Conservation (phyloP, 2,888 invertebrate genomes). For the Toxonevra muliebris region DNA sequence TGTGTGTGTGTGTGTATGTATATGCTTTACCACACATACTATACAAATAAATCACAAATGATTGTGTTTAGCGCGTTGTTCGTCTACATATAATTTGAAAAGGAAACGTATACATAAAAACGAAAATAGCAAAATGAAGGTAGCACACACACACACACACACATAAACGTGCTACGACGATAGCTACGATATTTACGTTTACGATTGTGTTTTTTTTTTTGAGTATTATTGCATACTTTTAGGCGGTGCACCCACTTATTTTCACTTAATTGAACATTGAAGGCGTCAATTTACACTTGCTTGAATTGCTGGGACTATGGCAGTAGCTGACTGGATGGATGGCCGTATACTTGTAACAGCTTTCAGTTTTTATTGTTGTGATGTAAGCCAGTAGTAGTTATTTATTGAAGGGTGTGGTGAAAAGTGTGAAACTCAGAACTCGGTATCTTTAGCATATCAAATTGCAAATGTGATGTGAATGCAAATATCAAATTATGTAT, state of each 20-base stretch:
- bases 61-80: too few species aligned
- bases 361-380: slow-evolving; percentile 15
- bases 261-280: slow-evolving; percentile 42
- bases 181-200: too few species aligned
- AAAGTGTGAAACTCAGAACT: too few species aligned
- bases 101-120: slow-evolving; percentile 31
- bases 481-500: neutral
- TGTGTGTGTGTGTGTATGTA: too few species aligned
- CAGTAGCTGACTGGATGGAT: too few species aligned
- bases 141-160: too few species aligned
- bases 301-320: neutral
- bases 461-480: too few species aligned
- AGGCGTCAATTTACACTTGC: slow-evolving; percentile 27
- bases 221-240: slow-evolving; percentile 35
- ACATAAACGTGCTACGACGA: too few species aligned
- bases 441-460: too few species aligned
- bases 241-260: slow-evolving; percentile 37
- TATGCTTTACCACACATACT: too few species aligned
- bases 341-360: slow-evolving; percentile 4
- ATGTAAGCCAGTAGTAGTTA: neutral
- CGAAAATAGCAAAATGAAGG: slow-evolving; percentile 15
- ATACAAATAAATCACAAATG: too few species aligned
- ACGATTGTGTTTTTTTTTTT: too few species aligned
- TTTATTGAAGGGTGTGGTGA: neutral
- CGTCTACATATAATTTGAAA: slow-evolving; percentile 25